Evolutionary conservation across 2,888 invertebrate species (phyloP), one percentile per base, ranked within the genome.

Genomic region (Litoditis marina): DNA sequence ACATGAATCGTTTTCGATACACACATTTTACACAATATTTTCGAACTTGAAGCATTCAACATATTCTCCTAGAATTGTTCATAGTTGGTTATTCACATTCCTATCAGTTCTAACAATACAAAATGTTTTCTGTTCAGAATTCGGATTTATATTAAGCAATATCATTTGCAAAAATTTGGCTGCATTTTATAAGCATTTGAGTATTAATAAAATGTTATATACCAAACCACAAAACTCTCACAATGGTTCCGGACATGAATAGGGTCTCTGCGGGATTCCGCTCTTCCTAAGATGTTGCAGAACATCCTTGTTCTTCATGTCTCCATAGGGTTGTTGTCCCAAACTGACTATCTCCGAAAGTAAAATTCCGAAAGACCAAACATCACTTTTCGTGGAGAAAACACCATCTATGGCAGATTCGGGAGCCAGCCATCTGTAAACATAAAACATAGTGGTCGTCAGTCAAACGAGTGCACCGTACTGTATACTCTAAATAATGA

Each of bases 281-380:
- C 94, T 93, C 2, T 89, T 88, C 68, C 92, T 88, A 8, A 96
- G 93, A 84, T 91, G 36, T 60, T 60, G 19, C 27, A 2, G 22
- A 6, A 67, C 72, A 39, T 50, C 51, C 36, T 61, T 49, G 32
- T 96, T 95, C 63, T 90, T 91, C 68, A 91, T 88, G 11, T 92
- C 93, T 6, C 92, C 92, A 85, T 98, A 98, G 0, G 98, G 98
- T 83, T 94, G 93, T 82, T 94, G 92, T 0, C 96, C 96, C 54
- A 96, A 85, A 0, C 95, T 92, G 83, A 96, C 88, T 52, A 96
- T 92, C 87, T 98, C 98, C 94, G 95, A 96, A 82, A 94, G 88
- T 2, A 96, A 86, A 0, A 96, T 85, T 34, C 69, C 66, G 42
- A 61, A 67, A 4, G 71, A 84, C 95, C 95, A 95, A 4, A 95